Evolutionary conservation across 2,888 invertebrate species (phyloP), one percentile per base, ranked within the genome.

Genomic region (Rotaria magnacalcarata): DNA sequence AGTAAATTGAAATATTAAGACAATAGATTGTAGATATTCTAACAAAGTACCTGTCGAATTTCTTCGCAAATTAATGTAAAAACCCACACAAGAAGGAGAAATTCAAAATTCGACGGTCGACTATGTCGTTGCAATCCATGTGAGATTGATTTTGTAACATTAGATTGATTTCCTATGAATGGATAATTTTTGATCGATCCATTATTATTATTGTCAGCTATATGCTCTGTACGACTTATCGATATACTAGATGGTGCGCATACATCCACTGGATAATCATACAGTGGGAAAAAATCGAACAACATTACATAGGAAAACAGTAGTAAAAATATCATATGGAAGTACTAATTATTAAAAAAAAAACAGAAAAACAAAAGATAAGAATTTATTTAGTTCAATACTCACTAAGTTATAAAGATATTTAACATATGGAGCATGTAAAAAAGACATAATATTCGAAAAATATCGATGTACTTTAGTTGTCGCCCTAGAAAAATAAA

Each of bases 21-120:
- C 34, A 34, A 34, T 2, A 34, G 34, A 34, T 67, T 27, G 10
- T n/a, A 27, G 3, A 27, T 67, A 27, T 34, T 67, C 14, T 3
- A 27, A 10, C 10, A 27, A n/a, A 27, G 27, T 87, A 90, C 90
- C 90, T 91, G 90, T 88, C 90, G 85, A 14, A 91, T 87, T 88
- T 91, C 91, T 87, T 91, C 91, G 11, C 89, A 87, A 84, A 90
- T 89, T 86, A 91, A 88, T 4, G 90, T 90, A 85, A 89, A 88
- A 16, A 91, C 90, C 90, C 90, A 91, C n/a, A 89, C 87, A 84
- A 90, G 90, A 50, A 91, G 89, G 7, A 90, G 85, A 27, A 8
- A 14, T 67, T 67, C 67, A 67, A 27, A 10, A 5, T 3, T 21
- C 19, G 54, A 19, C 7, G 54, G 54, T 21, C 7, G 54, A 6